Percentiles rank a stretch among this genome's conserved stretches.
phyloP scores from a whole-genome alignment of 2,797 vertebrate genomes.

The Petrocephalus schoutedeni region DNA sequence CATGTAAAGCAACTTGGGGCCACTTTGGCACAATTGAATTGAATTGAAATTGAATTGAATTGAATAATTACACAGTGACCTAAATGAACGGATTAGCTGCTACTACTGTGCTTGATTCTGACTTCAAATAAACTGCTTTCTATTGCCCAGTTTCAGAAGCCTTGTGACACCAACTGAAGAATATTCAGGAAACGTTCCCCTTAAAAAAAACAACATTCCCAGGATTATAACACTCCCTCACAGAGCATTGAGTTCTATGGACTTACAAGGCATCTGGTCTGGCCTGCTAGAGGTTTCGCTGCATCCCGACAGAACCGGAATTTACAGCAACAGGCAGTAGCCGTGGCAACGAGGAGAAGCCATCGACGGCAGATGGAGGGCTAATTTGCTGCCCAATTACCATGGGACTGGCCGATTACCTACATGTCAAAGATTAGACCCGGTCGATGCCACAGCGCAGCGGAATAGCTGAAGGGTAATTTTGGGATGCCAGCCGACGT shows the following conservation, averaged over 20 bases:
- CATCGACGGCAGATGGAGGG: neutral
- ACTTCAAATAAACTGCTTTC: neutral
- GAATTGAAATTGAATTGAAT: neutral
- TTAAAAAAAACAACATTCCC: neutral
- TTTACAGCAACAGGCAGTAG: neutral
- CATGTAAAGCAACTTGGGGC: too few relatives aligned
- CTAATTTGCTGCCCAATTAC: conserved; percentile 16
- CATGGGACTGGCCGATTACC: neutral
- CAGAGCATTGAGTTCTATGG: neutral
- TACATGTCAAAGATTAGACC: conserved; percentile 12
- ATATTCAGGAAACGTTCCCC: neutral
- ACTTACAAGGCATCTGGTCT: neutral
- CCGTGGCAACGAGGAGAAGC: conserved; percentile 8
- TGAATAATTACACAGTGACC: neutral
- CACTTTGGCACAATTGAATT: neutral
- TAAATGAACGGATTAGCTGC: neutral
- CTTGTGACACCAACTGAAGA: neutral
- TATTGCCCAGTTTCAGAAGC: neutral
- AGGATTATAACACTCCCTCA: neutral
- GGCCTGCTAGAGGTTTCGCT: neutral
- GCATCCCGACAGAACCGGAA: neutral
- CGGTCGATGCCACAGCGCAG: neutral
- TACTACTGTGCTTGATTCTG: neutral
- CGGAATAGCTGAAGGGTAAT: neutral
- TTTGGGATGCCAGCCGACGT: neutral